Conservation (phyloP, 2,888 invertebrate genomes). For the Heliconius aoede region DNA sequence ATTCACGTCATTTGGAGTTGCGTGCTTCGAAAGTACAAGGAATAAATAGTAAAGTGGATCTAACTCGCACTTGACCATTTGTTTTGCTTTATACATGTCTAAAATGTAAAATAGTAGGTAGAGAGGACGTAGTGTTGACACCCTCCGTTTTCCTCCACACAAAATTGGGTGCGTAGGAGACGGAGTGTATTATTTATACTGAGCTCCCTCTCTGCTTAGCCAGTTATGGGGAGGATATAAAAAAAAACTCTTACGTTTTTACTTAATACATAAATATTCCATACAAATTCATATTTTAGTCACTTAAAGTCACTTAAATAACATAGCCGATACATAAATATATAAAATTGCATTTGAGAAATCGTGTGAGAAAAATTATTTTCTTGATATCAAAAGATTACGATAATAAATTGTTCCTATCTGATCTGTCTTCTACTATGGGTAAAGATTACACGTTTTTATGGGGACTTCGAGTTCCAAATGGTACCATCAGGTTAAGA, state of each 20-base stretch:
- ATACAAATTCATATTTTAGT: not conserved
- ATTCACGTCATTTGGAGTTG: slow-evolving; percentile 18
- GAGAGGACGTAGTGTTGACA: not conserved
- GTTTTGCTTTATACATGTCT: not conserved
- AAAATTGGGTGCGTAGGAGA: not conserved
- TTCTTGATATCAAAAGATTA: slow-evolving; percentile 48
- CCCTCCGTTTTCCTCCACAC: too few relatives aligned
- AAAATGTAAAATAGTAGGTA: not conserved
- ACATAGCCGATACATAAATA: slow-evolving; percentile 20
- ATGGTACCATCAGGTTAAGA: slow-evolving; percentile 1
- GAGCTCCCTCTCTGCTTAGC: not conserved
- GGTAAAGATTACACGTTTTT: slow-evolving; percentile 20
- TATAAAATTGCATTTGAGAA: slow-evolving; percentile 33
- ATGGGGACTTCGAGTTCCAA: slow-evolving; percentile 6
- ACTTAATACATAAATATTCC: not conserved
- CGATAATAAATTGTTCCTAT: slow-evolving; percentile 47
- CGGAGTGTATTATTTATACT: not conserved
- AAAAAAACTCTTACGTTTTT: not conserved
- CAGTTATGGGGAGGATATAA: not conserved
- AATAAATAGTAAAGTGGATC: not conserved
- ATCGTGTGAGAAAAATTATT: slow-evolving; percentile 48
- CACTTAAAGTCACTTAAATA: not conserved
- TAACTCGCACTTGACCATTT: not conserved
- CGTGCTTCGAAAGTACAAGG: not conserved
- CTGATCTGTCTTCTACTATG: slow-evolving; percentile 41